Evolutionary conservation across 2,113 vertebrate species (phyloP).

Genomic region (Halichoerus grypus): DNA sequence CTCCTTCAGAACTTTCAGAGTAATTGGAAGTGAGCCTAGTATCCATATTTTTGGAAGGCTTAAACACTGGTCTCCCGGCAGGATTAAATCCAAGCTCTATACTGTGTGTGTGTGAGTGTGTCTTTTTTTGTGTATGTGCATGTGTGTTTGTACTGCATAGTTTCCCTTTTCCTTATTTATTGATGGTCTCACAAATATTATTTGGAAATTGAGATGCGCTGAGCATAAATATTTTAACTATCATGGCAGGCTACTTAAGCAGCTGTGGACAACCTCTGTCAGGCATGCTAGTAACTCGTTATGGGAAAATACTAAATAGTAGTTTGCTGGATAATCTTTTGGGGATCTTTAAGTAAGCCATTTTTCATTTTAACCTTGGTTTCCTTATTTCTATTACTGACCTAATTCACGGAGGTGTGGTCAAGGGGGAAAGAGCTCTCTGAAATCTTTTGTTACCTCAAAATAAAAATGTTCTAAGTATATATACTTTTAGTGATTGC

Average conservation of each 20-base stretch:
- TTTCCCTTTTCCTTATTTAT: background rate
- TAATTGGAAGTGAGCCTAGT: constrained; percentile 23
- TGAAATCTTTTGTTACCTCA: background rate
- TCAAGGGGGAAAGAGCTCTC: background rate
- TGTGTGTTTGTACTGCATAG: background rate
- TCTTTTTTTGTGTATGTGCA: background rate
- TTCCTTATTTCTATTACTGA: constrained; percentile 12
- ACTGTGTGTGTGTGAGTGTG: background rate
- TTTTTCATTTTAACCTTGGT: constrained; percentile 19
- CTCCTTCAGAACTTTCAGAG: constrained; percentile 57
- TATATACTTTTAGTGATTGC: background rate
- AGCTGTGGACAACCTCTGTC: background rate
- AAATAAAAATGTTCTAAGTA: background rate
- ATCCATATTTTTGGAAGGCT: background rate
- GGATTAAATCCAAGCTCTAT: background rate
- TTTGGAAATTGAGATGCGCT: background rate
- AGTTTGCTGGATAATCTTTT: background rate
- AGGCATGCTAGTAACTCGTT: background rate
- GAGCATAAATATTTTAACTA: background rate
- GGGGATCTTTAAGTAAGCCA: background rate
- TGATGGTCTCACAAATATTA: background rate
- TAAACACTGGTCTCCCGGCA: background rate
- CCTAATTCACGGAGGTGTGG: background rate
- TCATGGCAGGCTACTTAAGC: background rate
- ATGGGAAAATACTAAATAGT: background rate